Conservation (phyloP, 2,113 vertebrate species). For the Phasianus colchicus region DNA sequence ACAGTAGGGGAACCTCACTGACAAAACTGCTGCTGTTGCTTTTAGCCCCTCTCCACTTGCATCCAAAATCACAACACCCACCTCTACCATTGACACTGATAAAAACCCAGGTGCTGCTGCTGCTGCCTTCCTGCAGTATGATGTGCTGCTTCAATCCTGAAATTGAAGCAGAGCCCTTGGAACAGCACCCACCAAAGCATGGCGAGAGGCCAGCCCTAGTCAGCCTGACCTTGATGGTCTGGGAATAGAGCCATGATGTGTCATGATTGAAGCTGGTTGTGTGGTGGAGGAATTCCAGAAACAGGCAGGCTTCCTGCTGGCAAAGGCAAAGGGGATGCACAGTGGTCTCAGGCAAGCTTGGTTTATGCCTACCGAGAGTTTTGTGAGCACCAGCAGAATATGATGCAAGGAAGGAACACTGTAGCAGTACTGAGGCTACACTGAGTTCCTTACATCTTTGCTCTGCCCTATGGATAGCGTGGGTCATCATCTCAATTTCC, state of each 20-base stretch:
- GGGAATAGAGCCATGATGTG: slow-evolving; percentile 57
- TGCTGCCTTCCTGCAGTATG: neutral
- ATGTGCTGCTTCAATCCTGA: neutral
- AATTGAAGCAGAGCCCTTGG: slow-evolving; percentile 38
- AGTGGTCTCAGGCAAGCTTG: neutral
- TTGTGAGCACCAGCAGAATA: neutral
- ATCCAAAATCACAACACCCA: neutral
- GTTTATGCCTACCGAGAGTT: neutral
- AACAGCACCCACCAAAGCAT: slow-evolving; percentile 42
- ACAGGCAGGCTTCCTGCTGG: slow-evolving; percentile 20
- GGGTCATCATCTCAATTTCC: neutral
- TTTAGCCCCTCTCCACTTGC: neutral
- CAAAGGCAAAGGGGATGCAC: neutral
- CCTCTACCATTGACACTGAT: neutral
- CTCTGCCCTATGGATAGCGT: neutral
- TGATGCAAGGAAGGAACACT: neutral
- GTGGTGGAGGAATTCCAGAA: slow-evolving; percentile 1
- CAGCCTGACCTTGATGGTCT: slow-evolving; percentile 66
- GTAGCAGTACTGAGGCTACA: neutral
- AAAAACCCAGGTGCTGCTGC: neutral
- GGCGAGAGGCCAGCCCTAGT: slow-evolving; percentile 28
- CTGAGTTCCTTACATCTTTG: neutral
- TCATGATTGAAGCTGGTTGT: slow-evolving; percentile 29
- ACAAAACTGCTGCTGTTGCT: neutral
- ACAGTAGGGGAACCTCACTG: neutral